These are phyloP conservation scores for Pelusios castaneus DNA, from an alignment of 2,113 vertebrate genomes.

Conservation along the genomic window DNA sequence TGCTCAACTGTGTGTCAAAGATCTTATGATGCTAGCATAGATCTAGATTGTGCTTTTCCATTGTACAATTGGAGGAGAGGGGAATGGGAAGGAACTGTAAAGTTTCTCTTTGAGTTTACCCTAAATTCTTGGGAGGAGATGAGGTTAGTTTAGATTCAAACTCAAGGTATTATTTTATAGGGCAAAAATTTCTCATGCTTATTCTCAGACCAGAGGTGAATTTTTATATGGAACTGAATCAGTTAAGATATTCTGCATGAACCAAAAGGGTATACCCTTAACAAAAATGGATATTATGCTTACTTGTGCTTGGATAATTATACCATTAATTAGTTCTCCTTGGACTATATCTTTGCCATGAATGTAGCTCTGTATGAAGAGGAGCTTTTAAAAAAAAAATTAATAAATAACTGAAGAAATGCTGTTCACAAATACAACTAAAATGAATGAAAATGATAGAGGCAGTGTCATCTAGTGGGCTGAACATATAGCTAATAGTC, in stretches of 20 bases:
- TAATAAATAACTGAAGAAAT: accelerated
- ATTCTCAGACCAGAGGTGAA: background rate
- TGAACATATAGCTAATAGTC: background rate
- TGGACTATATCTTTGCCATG: background rate
- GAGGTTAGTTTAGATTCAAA: background rate
- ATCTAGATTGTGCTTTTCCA: background rate
- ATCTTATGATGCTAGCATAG: background rate
- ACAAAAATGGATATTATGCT: background rate
- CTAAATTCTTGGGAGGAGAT: background rate
- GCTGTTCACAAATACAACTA: background rate
- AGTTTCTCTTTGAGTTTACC: background rate
- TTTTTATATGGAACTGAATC: background rate
- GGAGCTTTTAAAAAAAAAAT: background rate
- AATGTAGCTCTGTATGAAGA: background rate
- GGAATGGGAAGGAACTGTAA: background rate
- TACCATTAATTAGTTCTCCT: background rate
- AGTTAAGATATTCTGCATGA: background rate
- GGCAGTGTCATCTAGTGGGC: background rate
- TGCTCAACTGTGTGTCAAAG: background rate
- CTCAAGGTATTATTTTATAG: background rate
- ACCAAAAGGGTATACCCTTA: background rate
- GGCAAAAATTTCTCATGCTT: background rate
- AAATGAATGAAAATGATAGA: accelerated
- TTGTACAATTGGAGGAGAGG: background rate
- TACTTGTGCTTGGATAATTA: background rate